phyloP scores from a whole-genome alignment of 2,888 invertebrate genomes.

The Ditylenchus weischeri region DNA sequence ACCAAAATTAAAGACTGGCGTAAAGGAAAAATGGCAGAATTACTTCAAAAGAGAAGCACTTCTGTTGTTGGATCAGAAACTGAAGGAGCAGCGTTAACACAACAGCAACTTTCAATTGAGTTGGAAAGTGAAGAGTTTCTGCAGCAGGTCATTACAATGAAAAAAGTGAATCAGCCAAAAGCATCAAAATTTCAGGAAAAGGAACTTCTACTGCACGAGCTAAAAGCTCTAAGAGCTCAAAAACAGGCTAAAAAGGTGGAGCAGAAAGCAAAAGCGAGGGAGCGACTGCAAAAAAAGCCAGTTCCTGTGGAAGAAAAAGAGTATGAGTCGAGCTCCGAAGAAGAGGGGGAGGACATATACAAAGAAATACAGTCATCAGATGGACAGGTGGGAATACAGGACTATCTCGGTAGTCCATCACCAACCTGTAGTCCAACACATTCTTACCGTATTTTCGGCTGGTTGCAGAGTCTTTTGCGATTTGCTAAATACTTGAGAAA shows the following conservation, averaged over 20 bases:
- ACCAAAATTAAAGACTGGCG: slow-evolving; percentile 4
- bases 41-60: background rate
- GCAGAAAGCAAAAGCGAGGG: background rate
- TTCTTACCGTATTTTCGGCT: too few relatives aligned
- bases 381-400: too few relatives aligned
- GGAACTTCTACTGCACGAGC: background rate
- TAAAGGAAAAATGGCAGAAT: slow-evolving; percentile 1
- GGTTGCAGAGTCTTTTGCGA: too few relatives aligned
- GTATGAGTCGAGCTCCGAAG: slow-evolving; percentile 3
- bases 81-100: background rate
- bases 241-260: background rate
- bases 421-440: too few relatives aligned
- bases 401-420: too few relatives aligned
- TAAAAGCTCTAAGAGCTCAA: slow-evolving; percentile 7
- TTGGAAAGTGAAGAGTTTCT: background rate
- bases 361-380: background rate
- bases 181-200: background rate
- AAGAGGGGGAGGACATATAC: background rate
- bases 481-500: too few relatives aligned
- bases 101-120: background rate
- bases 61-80: background rate
- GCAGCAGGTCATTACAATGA: background rate
- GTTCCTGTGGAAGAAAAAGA: slow-evolving; percentile 7
- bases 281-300: background rate
- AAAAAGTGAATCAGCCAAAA: background rate